phyloP scores from a whole-genome alignment of 2,888 invertebrate species.

The Ferrisia virgata region DNA sequence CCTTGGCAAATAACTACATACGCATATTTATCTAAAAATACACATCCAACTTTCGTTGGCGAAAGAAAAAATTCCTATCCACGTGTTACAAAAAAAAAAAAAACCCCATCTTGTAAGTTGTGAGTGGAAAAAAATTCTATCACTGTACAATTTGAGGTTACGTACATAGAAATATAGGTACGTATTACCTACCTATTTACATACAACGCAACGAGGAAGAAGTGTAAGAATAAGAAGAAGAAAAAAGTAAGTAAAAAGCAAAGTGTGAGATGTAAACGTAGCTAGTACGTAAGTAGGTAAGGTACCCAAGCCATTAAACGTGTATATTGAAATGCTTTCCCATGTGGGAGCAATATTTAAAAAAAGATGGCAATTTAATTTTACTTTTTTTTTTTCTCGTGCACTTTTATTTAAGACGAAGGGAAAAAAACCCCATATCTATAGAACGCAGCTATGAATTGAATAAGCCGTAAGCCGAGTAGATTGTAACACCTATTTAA shows the following conservation, averaged over 20 bases:
- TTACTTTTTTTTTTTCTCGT: background rate
- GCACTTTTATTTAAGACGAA: conserved; percentile 8
- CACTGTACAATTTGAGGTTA: background rate
- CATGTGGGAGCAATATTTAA: conserved; percentile 3
- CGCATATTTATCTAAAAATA: too few relatives aligned
- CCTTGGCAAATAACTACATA: too few relatives aligned
- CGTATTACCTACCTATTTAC: background rate
- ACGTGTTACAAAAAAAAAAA: background rate
- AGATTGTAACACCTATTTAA: conserved; percentile 43
- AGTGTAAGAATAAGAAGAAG: background rate
- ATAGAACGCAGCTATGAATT: conserved; percentile 34
- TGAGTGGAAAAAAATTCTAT: background rate
- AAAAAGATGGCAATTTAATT: conserved; percentile 36
- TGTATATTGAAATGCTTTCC: background rate
- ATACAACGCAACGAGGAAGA: background rate
- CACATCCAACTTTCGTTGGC: too few relatives aligned
- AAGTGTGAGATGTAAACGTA: background rate
- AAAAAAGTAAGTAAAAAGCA: background rate
- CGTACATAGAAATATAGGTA: background rate
- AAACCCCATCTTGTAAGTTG: background rate
- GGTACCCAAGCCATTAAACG: background rate
- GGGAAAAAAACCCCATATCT: background rate
- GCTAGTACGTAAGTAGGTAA: too few relatives aligned
- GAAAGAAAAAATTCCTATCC: background rate
- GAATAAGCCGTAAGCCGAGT: conserved; percentile 33